phyloP scores from a whole-genome alignment of 2,113 vertebrate species.

The Sinocyclocheilus anshuiensis region DNA sequence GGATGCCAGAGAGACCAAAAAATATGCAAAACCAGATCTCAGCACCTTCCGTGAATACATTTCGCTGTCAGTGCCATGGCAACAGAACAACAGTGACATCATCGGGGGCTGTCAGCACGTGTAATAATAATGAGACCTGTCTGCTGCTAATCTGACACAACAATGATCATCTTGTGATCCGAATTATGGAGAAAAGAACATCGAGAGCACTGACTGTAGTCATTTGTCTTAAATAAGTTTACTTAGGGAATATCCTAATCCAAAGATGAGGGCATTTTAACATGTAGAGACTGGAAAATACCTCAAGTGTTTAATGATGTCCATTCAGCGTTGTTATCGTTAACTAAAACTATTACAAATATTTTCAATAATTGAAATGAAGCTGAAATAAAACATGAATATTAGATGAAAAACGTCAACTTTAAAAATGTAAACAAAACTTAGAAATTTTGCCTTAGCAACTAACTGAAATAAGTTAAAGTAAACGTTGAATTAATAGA shows the following conservation, averaged over 20 bases:
- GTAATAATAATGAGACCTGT: slow-evolving; percentile 5
- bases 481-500: too few species aligned
- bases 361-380: neutral
- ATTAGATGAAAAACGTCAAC: too few species aligned
- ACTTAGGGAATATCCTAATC: neutral
- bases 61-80: slow-evolving; percentile 46
- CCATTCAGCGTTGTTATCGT: neutral
- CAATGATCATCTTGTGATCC: neutral
- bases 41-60: slow-evolving; percentile 37
- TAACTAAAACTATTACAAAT: neutral
- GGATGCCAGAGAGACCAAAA: slow-evolving; percentile 37
- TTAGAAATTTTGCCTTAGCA: too few species aligned
- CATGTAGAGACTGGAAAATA: neutral
- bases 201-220: neutral
- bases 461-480: too few species aligned
- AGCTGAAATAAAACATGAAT: too few species aligned
- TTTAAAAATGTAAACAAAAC: too few species aligned
- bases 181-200: neutral
- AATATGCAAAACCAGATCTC: slow-evolving; percentile 52
- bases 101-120: slow-evolving; percentile 30
- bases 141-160: slow-evolving; percentile 18
- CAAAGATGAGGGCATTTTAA: neutral
- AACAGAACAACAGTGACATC: slow-evolving; percentile 51
- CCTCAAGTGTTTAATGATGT: neutral
- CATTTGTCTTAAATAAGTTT: neutral